Conservation (phyloP, 2,888 invertebrate species). For the Smittia sp. region DNA sequence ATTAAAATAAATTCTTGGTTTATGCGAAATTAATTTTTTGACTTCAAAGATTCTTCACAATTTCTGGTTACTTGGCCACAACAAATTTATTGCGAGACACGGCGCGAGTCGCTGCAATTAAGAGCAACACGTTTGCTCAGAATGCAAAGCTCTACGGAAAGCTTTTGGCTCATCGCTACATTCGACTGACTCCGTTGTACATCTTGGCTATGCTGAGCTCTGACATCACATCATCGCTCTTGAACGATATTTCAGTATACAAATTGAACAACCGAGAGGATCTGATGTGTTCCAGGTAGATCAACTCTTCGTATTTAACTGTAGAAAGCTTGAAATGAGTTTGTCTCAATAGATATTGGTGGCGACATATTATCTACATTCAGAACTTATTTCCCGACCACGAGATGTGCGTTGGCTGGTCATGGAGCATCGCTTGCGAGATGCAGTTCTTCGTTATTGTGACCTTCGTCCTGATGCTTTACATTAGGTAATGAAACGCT, state of each 20-base stretch:
- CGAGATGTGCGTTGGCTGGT: conserved; percentile 38
- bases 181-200: conserved; percentile 36
- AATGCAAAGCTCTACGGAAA: conserved; percentile 37
- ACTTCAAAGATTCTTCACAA: conserved; percentile 3
- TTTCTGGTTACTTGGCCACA: conserved; percentile 37
- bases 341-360: conserved; percentile 40
- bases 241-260: background rate
- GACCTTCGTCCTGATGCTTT: conserved; percentile 33
- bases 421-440: conserved; percentile 42
- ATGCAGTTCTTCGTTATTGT: conserved; percentile 42
- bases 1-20: background rate
- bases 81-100: conserved; percentile 39
- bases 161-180: conserved; percentile 38
- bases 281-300: conserved; percentile 3
- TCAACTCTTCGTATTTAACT: too few relatives aligned
- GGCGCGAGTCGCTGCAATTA: conserved; percentile 24
- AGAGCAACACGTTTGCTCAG: conserved; percentile 7
- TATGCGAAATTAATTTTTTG: too few relatives aligned
- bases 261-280: background rate
- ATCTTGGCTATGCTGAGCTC: background rate
- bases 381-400: conserved; percentile 30
- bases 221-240: background rate
- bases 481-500: conserved; percentile 24
- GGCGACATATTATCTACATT: conserved; percentile 37
- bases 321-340: too few relatives aligned